phyloP scores from a whole-genome alignment of 2,888 invertebrate species.

The Spilarctia lutea region DNA sequence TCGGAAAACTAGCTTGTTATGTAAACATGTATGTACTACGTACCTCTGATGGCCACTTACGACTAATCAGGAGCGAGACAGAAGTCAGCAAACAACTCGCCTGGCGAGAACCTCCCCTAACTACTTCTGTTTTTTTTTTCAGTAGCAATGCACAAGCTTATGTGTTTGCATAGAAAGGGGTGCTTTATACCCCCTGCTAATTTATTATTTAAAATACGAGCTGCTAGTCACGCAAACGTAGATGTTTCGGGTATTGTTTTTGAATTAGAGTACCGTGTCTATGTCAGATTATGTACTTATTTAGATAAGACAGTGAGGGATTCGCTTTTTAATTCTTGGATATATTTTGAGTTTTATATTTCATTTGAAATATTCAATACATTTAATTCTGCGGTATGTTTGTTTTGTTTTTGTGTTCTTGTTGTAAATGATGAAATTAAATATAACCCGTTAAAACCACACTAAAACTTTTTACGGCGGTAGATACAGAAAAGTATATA shows the following conservation, averaged over 20 bases:
- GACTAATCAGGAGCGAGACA: slow-evolving; percentile 11
- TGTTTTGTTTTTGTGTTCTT: too few relatives aligned
- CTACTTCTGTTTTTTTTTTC: slow-evolving; percentile 41
- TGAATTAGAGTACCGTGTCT: slow-evolving; percentile 15
- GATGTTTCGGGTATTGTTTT: slow-evolving; percentile 26
- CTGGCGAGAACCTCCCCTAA: slow-evolving; percentile 15
- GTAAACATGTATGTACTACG: slow-evolving; percentile 13
- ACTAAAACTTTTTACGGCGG: too few relatives aligned
- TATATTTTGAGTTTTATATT: too few relatives aligned
- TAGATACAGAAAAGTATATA: too few relatives aligned
- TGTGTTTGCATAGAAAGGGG: slow-evolving; percentile 65
- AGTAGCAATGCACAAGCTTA: slow-evolving; percentile 55
- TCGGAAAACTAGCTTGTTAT: slow-evolving; percentile 5
- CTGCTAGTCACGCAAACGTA: slow-evolving; percentile 39
- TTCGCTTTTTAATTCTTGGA: too few relatives aligned
- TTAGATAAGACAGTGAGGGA: too few relatives aligned
- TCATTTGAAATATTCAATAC: too few relatives aligned
- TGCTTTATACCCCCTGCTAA: slow-evolving; percentile 61
- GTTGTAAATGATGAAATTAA: too few relatives aligned
- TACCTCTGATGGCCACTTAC: slow-evolving; percentile 12
- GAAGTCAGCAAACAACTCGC: slow-evolving; percentile 11
- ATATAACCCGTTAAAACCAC: too few relatives aligned
- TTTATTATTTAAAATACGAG: slow-evolving; percentile 70
- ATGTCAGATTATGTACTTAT: background rate
- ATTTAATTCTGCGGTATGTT: too few relatives aligned